Percentiles rank a stretch among this genome's conserved stretches.
Evolutionary conservation across 1,140 invertebrate genomes (phyloP).

Genomic region (Diachasma alloeum): DNA sequence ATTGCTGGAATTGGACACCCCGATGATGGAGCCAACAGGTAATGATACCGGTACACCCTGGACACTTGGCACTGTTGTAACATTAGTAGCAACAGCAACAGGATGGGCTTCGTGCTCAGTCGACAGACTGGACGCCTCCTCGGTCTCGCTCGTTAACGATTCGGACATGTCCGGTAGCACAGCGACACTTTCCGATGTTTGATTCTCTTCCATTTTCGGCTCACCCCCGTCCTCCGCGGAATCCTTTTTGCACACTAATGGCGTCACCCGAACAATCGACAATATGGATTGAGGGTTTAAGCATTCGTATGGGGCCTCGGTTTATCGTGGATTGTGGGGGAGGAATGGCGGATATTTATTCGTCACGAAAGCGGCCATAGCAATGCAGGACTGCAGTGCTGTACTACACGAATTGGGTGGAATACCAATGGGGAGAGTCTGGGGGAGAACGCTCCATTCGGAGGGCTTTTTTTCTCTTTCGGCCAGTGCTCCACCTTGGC

Average conservation of each 20-base stretch:
- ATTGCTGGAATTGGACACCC: constrained; percentile 64
- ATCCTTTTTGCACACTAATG: constrained; percentile 4
- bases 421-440: background rate
- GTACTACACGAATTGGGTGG: background rate
- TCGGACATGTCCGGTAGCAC: constrained; percentile 70
- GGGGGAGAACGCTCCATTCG: background rate
- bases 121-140: constrained; percentile 56
- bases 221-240: constrained; percentile 29
- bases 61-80: constrained; percentile 50
- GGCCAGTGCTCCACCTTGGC: background rate
- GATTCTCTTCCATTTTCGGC: constrained; percentile 66
- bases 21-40: constrained; percentile 81
- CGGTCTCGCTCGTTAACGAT: constrained; percentile 67
- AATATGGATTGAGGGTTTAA: background rate
- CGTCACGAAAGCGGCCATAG: background rate
- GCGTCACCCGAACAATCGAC: background rate
- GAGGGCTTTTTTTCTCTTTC: background rate
- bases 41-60: constrained; percentile 76
- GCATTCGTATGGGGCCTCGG: background rate
- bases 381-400: background rate
- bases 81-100: constrained; percentile 54
- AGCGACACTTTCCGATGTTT: constrained; percentile 68
- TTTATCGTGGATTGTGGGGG: background rate
- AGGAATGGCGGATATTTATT: background rate
- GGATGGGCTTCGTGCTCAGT: constrained; percentile 62